phyloP scores from a whole-genome alignment of 1,140 invertebrate genomes.

The Bradynema listronoti region DNA sequence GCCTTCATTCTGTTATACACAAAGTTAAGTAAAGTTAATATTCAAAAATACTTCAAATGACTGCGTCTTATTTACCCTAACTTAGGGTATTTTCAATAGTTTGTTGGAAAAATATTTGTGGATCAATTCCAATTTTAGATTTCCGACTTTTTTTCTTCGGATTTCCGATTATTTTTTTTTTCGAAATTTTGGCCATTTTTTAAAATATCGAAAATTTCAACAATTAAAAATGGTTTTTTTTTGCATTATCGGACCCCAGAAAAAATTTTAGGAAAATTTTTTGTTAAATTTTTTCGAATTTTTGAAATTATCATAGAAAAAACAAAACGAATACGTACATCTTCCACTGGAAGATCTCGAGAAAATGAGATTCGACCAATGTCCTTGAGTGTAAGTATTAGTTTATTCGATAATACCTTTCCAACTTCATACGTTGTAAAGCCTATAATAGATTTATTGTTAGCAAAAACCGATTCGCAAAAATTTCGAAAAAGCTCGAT shows the following conservation, averaged over 20 bases:
- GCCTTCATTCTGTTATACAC: too few relatives aligned
- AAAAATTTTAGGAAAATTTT: not conserved
- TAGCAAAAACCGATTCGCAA: not conserved
- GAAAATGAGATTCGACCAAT: slow-evolving; percentile 58
- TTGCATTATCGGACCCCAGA: not conserved
- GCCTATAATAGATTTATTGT: slow-evolving; percentile 35
- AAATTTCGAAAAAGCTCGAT: slow-evolving; percentile 3
- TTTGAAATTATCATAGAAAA: not conserved
- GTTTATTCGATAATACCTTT: slow-evolving; percentile 45
- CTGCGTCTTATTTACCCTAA: not conserved
- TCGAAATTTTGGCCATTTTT: too few relatives aligned
- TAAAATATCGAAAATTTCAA: too few relatives aligned
- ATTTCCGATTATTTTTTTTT: slow-evolving; percentile 9
- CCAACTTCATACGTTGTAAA: slow-evolving; percentile 58
- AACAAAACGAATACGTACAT: slow-evolving; percentile 33
- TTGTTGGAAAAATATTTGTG: not conserved
- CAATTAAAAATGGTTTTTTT: not conserved
- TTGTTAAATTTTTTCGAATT: not conserved
- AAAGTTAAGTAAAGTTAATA: slow-evolving; percentile 35
- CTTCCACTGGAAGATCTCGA: slow-evolving; percentile 56
- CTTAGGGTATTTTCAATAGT: not conserved
- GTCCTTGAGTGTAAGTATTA: slow-evolving; percentile 53
- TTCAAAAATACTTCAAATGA: not conserved
- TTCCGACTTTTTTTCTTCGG: slow-evolving; percentile 3
- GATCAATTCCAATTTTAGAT: not conserved